These are phyloP conservation scores for Lacerta agilis DNA, from an alignment of 2,797 vertebrate genomes.

Conservation along the genomic window DNA sequence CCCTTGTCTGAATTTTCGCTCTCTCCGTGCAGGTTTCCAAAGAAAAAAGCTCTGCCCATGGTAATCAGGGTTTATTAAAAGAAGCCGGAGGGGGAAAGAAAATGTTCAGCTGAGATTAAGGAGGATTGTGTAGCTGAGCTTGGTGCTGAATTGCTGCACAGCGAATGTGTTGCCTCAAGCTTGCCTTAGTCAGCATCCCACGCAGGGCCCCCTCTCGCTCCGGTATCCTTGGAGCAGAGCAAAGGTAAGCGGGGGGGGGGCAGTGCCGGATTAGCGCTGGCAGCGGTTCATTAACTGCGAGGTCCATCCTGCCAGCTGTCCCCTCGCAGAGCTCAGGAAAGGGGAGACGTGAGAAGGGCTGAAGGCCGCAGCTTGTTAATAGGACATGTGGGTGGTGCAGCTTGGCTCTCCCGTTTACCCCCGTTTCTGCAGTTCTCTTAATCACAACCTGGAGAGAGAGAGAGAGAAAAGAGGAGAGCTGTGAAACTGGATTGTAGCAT, in stretches of 20 bases:
- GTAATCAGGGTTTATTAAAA: constrained; percentile 68
- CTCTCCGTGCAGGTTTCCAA: constrained; percentile 22
- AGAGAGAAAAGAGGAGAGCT: too few species aligned
- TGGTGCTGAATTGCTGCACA: constrained; percentile 66
- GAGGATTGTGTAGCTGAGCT: constrained; percentile 69
- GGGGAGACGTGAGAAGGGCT: neutral
- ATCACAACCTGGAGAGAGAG: neutral
- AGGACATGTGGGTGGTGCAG: neutral
- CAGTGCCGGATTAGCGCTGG: constrained; percentile 43
- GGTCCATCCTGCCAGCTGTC: constrained; percentile 2
- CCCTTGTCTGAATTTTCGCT: constrained; percentile 8
- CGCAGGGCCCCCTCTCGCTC: constrained; percentile 2
- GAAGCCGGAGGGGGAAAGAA: constrained; percentile 57
- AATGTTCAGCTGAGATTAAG: constrained; percentile 66
- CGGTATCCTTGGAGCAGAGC: constrained; percentile 43
- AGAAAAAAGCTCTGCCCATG: constrained; percentile 70
- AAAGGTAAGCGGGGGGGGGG: constrained; percentile 50
- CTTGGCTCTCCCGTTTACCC: too few species aligned
- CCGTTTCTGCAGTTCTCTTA: neutral
- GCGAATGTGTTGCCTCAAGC: constrained; percentile 51
- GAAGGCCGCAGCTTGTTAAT: neutral
- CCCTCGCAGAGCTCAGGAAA: neutral
- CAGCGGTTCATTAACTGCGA: constrained; percentile 33
- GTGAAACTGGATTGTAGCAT: neutral
- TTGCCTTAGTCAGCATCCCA: constrained; percentile 56